Percentiles rank a stretch among this genome's conserved stretches.
Evolutionary conservation across 1,140 invertebrate species (phyloP).

Genomic region (Drosophila watanabei): DNA sequence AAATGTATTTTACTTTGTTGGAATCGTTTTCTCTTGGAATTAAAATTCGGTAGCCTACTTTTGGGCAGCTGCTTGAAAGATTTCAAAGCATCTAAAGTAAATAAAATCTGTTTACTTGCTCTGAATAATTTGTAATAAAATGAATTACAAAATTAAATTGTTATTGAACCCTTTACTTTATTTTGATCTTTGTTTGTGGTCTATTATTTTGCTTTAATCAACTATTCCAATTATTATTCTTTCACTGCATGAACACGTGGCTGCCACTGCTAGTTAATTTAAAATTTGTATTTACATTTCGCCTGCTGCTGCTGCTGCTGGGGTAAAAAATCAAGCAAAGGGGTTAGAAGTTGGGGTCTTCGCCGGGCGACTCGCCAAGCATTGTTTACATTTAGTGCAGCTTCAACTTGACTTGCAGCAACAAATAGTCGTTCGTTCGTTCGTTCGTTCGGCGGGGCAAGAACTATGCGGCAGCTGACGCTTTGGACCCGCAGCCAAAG

Average conservation of each 20-base stretch:
- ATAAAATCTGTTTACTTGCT: too few relatives aligned
- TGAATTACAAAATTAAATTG: not conserved
- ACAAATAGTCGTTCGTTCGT: constrained; percentile 30
- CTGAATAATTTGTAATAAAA: too few relatives aligned
- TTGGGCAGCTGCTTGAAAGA: not conserved
- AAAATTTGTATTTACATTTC: constrained; percentile 79
- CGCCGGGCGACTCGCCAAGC: not conserved
- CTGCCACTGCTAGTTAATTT: constrained; percentile 69
- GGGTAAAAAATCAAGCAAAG: not conserved
- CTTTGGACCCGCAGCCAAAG: constrained; percentile 43
- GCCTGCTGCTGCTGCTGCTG: constrained; percentile 54
- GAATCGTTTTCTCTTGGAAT: not conserved
- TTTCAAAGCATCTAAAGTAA: not conserved
- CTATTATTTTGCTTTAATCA: not conserved
- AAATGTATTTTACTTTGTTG: not conserved
- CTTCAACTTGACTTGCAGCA: constrained; percentile 77
- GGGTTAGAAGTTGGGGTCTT: constrained; percentile 4
- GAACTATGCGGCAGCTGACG: constrained; percentile 68
- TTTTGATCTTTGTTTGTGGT: not conserved
- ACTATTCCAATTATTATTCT: constrained; percentile 4
- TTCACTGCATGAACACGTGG: constrained; percentile 59
- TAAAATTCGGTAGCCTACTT: not conserved
- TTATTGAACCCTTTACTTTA: too few relatives aligned
- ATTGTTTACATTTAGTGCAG: constrained; percentile 80
- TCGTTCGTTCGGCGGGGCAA: constrained; percentile 11